These are phyloP conservation scores for Odontesthes bonariensis DNA, from an alignment of 2,113 vertebrate species.

Conservation along the genomic window DNA sequence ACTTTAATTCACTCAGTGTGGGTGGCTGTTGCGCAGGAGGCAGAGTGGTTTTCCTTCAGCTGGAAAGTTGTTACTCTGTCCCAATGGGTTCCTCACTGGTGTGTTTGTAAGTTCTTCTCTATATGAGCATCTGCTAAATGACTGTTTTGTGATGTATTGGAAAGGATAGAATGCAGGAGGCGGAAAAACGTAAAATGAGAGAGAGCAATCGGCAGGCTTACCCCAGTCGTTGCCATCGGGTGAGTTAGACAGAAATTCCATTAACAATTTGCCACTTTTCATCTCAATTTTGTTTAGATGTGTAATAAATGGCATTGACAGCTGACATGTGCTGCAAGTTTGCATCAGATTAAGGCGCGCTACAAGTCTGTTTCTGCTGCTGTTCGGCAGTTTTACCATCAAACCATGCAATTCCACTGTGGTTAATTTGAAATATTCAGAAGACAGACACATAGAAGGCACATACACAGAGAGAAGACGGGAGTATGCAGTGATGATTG, in stretches of 20 bases:
- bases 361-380: conserved; percentile 38
- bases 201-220: no score
- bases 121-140: no score
- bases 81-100: not conserved
- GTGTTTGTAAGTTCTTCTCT: no score
- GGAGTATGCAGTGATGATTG: conserved; percentile 22
- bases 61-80: not conserved
- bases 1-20: no score
- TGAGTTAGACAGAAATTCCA: not conserved
- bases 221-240: not conserved
- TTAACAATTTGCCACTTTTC: not conserved
- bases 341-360: conserved; percentile 49
- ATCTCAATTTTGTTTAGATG: not conserved
- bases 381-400: conserved; percentile 53
- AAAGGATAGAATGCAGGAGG: not conserved
- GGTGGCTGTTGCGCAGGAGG: no score
- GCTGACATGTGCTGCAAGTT: conserved; percentile 18
- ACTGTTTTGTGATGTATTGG: no score
- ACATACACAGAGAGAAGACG: not conserved
- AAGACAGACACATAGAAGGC: conserved; percentile 10
- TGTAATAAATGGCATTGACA: not conserved
- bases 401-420: conserved; percentile 9
- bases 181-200: no score
- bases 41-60: no score
- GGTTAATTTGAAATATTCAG: conserved; percentile 54